Base-by-base conservation (phyloP, 2,113 vertebrate species). In the Sprattus sprattus region DNA sequence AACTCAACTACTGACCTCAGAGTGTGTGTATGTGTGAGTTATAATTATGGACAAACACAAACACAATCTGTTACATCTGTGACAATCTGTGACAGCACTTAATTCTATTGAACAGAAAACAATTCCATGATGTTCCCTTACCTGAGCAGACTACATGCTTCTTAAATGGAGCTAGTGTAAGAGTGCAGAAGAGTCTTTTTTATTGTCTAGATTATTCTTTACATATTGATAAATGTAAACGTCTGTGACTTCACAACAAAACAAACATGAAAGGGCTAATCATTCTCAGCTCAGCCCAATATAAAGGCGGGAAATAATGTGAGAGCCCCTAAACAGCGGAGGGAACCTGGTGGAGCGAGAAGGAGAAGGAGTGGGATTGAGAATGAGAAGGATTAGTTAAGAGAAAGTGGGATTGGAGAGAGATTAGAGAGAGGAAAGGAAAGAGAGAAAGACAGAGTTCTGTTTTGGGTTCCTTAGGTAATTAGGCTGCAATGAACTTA, bases 401-500 rank as follows among this genome's bases (percentile, higher is more conserved):
- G 39, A 39, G 39, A 39, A 1, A 39, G 2, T 6, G n/a, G 47
- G 16, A 46, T 83, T 85, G 11, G 82, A 8, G 75, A 47, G 39
- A 44, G 2, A 60, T 64, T 22, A 3, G 50, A 4, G 80, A 81
- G 13, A 5, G 44, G 54, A 44, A 6, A 4, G 32, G 15, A 22
- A 13, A 39, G n/a, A 47, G 22, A 75, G 15, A 15, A 32, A 64
- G 46, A 45, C n/a, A 52, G 28, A 5, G 83, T 90, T 90, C 89
- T 89, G 90, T 91, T 87, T 25, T 71, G n/a, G 81, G 89, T 92
- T 93, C 90, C 89, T 87, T 91, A 91, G 91, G 93, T 95, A 93
- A 94, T 95, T 93, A 93, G 92, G 85, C 93, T 92, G 91, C 86
- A 89, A 89, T 93, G 93, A 92, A 94, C 94, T 93, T 94, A 91